These are phyloP conservation scores for Gerris lacustris DNA, from an alignment of 2,888 invertebrate species.

Conservation along the genomic window DNA sequence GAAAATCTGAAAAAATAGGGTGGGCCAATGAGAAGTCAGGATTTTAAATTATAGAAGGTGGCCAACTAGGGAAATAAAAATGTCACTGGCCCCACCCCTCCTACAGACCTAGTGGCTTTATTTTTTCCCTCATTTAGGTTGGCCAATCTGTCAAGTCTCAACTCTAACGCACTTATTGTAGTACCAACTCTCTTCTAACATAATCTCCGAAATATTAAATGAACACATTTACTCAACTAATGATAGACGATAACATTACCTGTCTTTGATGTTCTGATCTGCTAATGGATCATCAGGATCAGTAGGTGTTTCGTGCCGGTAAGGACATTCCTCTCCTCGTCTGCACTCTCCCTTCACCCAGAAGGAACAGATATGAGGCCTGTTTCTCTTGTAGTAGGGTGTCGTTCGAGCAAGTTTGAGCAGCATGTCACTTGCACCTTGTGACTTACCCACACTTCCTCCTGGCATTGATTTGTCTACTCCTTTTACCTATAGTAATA, in stretches of 20 bases:
- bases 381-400: conserved; percentile 88
- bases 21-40: no score
- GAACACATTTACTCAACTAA: no score
- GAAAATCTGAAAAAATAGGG: no score
- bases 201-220: no score
- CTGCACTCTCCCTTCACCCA: conserved; percentile 98
- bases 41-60: no score
- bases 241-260: conserved; percentile 36
- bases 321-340: conserved; percentile 92
- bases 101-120: no score
- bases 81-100: no score
- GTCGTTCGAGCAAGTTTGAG: conserved; percentile 80
- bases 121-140: no score
- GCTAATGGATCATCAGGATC: conserved; percentile 94
- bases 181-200: no score
- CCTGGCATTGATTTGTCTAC: conserved; percentile 39
- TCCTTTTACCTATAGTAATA: conserved; percentile 31
- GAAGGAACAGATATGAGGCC: conserved; percentile 92
- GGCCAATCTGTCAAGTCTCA: no score
- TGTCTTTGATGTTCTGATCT: conserved; percentile 88
- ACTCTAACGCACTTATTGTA: no score
- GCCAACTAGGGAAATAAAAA: no score
- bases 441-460: conserved; percentile 56
- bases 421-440: conserved; percentile 67
- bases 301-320: conserved; percentile 89